Evolutionary conservation across 2,113 vertebrate genomes (phyloP).

Genomic region (Tenrec ecaudatus): DNA sequence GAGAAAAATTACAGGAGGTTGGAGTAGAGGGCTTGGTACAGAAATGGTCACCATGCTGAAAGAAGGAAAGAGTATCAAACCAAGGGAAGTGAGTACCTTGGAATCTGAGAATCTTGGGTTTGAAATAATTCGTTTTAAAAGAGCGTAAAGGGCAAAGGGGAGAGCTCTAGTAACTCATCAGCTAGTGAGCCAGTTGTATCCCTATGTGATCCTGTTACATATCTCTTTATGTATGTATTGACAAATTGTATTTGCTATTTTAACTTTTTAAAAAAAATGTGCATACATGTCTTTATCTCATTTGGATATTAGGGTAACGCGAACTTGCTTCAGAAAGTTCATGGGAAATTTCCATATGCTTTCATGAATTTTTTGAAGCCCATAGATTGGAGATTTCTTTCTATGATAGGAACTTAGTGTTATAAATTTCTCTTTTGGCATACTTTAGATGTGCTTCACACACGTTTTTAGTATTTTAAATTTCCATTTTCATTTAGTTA

Average conservation of each 20-base stretch:
- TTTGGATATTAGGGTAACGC: neutral
- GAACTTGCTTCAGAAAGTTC: too few species aligned
- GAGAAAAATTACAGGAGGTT: neutral
- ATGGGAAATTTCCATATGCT: too few species aligned
- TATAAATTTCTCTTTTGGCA: neutral
- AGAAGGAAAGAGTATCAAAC: neutral
- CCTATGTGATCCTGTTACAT: neutral
- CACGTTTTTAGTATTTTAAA: neutral
- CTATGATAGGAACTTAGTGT: too few species aligned
- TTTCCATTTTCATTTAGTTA: constrained; percentile 7
- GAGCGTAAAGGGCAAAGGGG: neutral
- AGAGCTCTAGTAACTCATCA: too few species aligned
- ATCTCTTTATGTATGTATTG: neutral
- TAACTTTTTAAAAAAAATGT: neutral
- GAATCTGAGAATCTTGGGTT: constrained; percentile 53
- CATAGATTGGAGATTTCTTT: neutral
- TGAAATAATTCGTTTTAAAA: constrained; percentile 22
- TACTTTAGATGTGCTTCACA: neutral
- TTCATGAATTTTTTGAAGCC: too few species aligned
- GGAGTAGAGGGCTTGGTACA: neutral
- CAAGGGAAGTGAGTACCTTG: neutral
- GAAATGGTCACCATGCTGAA: neutral
- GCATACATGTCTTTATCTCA: neutral
- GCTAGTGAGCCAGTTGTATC: neutral
- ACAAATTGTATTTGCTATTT: neutral